A percentile compares a stretch with the other conserved stretches of the same genome.
These are phyloP conservation scores for Oreochromis mossambicus DNA, from an alignment of 2,797 vertebrate species.

Conservation along the genomic window DNA sequence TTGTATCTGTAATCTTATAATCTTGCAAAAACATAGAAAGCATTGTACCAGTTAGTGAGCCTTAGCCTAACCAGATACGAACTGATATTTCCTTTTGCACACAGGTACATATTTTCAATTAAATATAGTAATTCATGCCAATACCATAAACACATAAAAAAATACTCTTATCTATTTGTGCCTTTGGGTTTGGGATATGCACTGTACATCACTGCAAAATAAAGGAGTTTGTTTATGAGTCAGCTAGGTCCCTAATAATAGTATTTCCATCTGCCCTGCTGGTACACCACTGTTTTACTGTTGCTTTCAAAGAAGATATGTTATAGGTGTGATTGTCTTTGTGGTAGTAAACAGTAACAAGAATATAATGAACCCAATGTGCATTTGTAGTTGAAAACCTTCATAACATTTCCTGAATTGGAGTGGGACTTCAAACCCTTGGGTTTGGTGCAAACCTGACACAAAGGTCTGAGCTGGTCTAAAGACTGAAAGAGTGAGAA, in stretches of 20 bases:
- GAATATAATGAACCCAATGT: neutral
- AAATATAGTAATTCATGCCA: neutral
- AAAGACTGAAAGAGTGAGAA: neutral
- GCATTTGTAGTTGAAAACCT: rapidly evolving
- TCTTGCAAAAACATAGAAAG: neutral
- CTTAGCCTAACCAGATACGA: rapidly evolving
- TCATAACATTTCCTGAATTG: rapidly evolving
- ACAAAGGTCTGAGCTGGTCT: neutral
- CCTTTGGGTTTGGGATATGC: neutral
- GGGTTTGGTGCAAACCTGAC: neutral
- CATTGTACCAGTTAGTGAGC: rapidly evolving
- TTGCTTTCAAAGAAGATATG: neutral
- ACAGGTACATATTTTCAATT: neutral
- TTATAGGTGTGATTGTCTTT: neutral
- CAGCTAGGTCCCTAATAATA: rapidly evolving
- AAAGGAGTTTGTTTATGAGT: neutral
- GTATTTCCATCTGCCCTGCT: neutral
- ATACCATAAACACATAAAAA: neutral
- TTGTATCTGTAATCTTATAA: neutral
- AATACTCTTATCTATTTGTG: rapidly evolving
- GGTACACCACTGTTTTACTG: rapidly evolving
- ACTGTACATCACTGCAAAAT: neutral
- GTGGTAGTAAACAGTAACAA: neutral
- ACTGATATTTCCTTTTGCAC: neutral
- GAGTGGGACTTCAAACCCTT: rapidly evolving